Conservation (phyloP, 2,888 invertebrate genomes). For the Marronus borbonicus region DNA sequence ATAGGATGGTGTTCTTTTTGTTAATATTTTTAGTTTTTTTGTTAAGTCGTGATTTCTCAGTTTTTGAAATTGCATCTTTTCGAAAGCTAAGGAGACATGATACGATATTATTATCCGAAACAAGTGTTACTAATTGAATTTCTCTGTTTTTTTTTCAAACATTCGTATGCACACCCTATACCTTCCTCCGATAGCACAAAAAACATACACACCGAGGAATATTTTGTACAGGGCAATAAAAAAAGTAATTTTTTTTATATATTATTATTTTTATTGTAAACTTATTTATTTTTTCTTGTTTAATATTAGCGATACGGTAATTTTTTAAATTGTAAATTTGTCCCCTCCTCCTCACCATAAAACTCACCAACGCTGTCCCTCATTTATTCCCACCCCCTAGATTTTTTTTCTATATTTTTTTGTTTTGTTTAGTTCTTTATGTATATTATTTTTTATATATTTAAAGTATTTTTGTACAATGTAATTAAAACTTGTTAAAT, state of each 20-base stretch:
- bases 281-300: constrained; percentile 47
- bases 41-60: too few relatives aligned
- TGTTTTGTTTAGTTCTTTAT: background rate
- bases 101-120: too few relatives aligned
- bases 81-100: too few relatives aligned
- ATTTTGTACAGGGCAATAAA: constrained; percentile 42
- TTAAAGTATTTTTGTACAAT: constrained; percentile 48
- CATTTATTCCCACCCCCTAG: too few relatives aligned
- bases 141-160: too few relatives aligned
- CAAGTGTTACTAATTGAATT: too few relatives aligned
- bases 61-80: too few relatives aligned
- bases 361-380: too few relatives aligned
- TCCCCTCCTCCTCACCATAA: background rate
- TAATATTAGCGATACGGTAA: constrained; percentile 26
- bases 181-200: background rate
- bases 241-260: constrained; percentile 13
- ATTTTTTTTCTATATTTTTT: constrained; percentile 7
- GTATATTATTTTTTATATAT: constrained; percentile 50
- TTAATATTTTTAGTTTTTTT: too few relatives aligned
- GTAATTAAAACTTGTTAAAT: constrained; percentile 41
- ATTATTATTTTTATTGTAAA: constrained; percentile 39
- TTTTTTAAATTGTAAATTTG: constrained; percentile 47
- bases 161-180: too few relatives aligned
- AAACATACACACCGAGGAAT: background rate
- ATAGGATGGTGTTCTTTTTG: too few relatives aligned